Evolutionary conservation across 2,797 vertebrate genomes (phyloP).

Genomic region (Fistularia commersonii): DNA sequence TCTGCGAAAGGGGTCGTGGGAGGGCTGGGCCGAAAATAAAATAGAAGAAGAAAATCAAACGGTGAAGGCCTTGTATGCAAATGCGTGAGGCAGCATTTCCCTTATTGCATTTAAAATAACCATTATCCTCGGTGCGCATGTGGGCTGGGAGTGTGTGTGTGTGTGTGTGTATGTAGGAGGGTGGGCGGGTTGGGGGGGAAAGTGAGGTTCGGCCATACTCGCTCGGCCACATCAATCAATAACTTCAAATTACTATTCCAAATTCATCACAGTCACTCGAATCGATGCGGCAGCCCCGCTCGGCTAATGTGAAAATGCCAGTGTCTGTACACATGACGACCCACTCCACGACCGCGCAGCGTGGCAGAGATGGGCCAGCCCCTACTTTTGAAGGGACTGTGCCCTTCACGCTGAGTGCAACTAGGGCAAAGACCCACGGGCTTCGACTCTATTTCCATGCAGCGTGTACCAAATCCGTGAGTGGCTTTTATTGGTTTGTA

Average conservation of each 20-base stretch:
- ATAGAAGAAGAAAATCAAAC: conserved; percentile 45
- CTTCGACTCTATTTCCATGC: conserved; percentile 16
- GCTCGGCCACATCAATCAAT: conserved; percentile 84
- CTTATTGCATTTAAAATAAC: conserved; percentile 74
- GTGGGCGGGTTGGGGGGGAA: conserved; percentile 33
- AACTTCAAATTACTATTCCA: conserved; percentile 90
- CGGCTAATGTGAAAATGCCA: conserved; percentile 84
- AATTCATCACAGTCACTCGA: conserved; percentile 87
- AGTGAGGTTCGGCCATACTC: conserved; percentile 71
- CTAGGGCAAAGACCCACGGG: conserved; percentile 41
- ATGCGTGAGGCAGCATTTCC: conserved; percentile 66
- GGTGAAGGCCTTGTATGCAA: conserved; percentile 71
- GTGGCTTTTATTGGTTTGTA: too few species aligned
- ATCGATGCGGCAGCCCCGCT: conserved; percentile 84
- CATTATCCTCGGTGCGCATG: conserved; percentile 71
- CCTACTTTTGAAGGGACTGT: conserved; percentile 20
- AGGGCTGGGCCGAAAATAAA: conserved; percentile 21
- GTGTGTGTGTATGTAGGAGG: conserved; percentile 69
- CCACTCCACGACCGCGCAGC: conserved; percentile 50
- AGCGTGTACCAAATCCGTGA: conserved; percentile 6
- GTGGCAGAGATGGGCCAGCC: conserved; percentile 38
- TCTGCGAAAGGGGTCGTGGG: conserved; percentile 4
- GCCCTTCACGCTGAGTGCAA: conserved; percentile 62
- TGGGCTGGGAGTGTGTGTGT: conserved; percentile 56
- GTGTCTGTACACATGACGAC: conserved; percentile 59